These are phyloP conservation scores for Ladona fulva DNA, from an alignment of 1,140 invertebrate genomes.

Conservation along the genomic window DNA sequence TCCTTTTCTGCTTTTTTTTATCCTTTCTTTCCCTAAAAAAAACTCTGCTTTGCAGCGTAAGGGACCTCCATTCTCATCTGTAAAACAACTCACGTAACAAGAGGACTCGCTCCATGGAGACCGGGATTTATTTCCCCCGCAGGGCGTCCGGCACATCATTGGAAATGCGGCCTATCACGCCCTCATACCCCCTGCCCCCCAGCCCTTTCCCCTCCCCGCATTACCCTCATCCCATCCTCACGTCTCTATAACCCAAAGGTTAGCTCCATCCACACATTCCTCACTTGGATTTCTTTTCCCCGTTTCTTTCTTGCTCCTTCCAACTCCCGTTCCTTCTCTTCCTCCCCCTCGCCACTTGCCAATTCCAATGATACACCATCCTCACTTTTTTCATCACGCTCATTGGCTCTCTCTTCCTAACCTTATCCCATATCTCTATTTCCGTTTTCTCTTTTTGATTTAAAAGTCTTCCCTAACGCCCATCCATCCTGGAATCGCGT, in stretches of 20 bases:
- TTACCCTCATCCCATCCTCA: background rate
- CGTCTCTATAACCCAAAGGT: background rate
- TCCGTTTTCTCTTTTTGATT: background rate
- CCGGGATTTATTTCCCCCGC: conserved; percentile 6
- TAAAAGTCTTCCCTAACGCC: too few species aligned
- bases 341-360: background rate
- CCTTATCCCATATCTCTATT: background rate
- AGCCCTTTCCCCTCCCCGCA: background rate
- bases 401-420: background rate
- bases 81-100: conserved; percentile 6
- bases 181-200: background rate
- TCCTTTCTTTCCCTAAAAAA: too few species aligned
- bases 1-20: too few species aligned
- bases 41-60: background rate
- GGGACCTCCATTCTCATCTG: conserved; percentile 2
- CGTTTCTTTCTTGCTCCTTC: background rate
- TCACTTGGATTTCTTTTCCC: background rate
- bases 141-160: background rate
- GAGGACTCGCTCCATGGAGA: conserved; percentile 1
- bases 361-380: background rate
- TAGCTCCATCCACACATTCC: background rate
- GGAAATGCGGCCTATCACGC: background rate
- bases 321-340: background rate
- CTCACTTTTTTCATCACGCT: background rate
- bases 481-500: too few species aligned